These are phyloP conservation scores for Philaethria dido DNA, from an alignment of 2,888 invertebrate species.

Conservation along the genomic window DNA sequence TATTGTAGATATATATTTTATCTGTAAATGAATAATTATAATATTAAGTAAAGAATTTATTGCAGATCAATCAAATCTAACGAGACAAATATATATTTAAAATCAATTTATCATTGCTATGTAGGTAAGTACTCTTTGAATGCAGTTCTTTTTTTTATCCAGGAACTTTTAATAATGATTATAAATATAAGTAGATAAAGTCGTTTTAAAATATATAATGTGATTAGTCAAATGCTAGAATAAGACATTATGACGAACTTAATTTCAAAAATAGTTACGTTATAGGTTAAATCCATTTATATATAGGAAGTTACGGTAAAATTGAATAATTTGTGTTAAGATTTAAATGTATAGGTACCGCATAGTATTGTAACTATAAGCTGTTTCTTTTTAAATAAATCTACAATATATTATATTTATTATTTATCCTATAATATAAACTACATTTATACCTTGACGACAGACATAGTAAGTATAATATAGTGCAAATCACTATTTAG, in stretches of 20 bases:
- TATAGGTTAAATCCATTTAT: slow-evolving; percentile 22
- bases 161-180: not conserved
- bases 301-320: not conserved
- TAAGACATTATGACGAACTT: slow-evolving; percentile 28
- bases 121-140: not conserved
- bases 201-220: slow-evolving; percentile 5
- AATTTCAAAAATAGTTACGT: slow-evolving; percentile 21
- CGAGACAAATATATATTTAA: not conserved
- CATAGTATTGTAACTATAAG: slow-evolving; percentile 50
- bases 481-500: too few relatives aligned
- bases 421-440: slow-evolving; percentile 4
- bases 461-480: too few relatives aligned
- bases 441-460: not conserved
- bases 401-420: slow-evolving; percentile 18
- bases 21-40: not conserved
- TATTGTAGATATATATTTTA: not conserved
- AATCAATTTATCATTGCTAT: not conserved
- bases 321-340: slow-evolving; percentile 28
- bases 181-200: slow-evolving; percentile 7
- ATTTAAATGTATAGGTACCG: slow-evolving; percentile 24
- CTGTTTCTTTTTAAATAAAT: slow-evolving; percentile 59
- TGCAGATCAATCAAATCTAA: not conserved
- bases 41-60: not conserved
- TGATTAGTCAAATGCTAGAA: slow-evolving; percentile 34
- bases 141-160: not conserved